Conservation (phyloP, 2,888 invertebrate genomes). For the Gastracanthus pulcherrimus region DNA sequence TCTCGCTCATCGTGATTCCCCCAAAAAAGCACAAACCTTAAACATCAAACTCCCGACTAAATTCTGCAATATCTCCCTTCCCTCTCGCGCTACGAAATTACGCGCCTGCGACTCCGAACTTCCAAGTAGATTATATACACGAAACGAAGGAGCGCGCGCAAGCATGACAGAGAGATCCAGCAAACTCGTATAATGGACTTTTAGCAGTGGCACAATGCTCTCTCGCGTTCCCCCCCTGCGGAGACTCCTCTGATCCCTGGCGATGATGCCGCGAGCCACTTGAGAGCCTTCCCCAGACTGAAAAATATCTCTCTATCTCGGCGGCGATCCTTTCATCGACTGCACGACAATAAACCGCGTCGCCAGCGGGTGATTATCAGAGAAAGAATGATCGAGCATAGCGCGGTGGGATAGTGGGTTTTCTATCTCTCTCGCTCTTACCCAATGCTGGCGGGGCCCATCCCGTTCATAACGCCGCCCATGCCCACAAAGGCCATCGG, state of each 20-base stretch:
- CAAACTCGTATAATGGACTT: no score
- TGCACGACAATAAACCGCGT: conserved; percentile 25
- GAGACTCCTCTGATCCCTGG: conserved; percentile 6
- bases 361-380: conserved; percentile 62
- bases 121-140: conserved; percentile 24
- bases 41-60: background rate
- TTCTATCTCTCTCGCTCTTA: conserved; percentile 32
- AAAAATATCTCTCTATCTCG: conserved; percentile 41
- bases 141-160: no score
- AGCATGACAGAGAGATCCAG: no score
- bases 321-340: background rate
- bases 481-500: conserved; percentile 71
- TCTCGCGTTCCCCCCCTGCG: background rate
- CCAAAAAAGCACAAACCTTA: no score
- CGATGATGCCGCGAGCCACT: conserved; percentile 17
- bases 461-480: conserved; percentile 15
- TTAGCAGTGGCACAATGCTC: no score
- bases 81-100: background rate
- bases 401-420: background rate
- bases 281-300: background rate
- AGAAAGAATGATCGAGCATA: no score
- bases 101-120: no score
- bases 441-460: conserved; percentile 36
- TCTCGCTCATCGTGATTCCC: background rate
- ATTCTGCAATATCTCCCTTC: conserved; percentile 24